Base-by-base conservation (phyloP, 1,140 invertebrate genomes). In the Hycleus phaleratus region DNA sequence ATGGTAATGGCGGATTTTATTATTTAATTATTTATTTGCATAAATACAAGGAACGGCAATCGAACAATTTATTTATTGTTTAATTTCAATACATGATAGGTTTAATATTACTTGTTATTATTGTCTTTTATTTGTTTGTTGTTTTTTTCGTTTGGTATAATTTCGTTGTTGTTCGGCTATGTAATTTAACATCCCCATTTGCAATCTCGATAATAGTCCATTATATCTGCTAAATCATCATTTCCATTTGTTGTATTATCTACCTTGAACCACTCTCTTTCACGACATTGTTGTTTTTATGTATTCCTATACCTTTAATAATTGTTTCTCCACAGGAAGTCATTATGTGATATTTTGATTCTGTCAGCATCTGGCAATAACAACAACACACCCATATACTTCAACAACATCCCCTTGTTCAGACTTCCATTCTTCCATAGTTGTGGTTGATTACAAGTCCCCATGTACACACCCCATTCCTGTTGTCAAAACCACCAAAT, bases 291-390 rank as follows among this genome's bases (percentile, higher is more conserved):
- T 32, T 32, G 32, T 32, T 5, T 32, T 4, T 32, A 32, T 32
- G 7, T 32, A 32, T 32, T 32, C 32, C 32, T 32, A 32, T 32
- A 32, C 32, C 32, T 32, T 5, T 32, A 55, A 62, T 62, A 62
- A 62, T 62, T 62, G 60, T 62, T 56, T 62, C 60, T 62, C 60
- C 56, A 58, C 60, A 62, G 60, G 60, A 62, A 62, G 56, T 62
- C 56, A 62, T 62, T 62, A 62, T 53, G 47, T 50, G 58, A 58
- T 58, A 62, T 32, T 58, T 62, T 51, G 50, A 54, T 42, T 51
- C 47, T n/a, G 46, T 32, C 46, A 56, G 60, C 60, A 62, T 62
- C 56, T 62, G 60, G 60, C 50, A 58, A 56, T 46, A 51, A 56
- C 53, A 56, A 26, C 45, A 52, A 52, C 50, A 52, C 40, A 44